Base-by-base conservation (phyloP, 2,113 vertebrate genomes). In the Apeltes quadracus region DNA sequence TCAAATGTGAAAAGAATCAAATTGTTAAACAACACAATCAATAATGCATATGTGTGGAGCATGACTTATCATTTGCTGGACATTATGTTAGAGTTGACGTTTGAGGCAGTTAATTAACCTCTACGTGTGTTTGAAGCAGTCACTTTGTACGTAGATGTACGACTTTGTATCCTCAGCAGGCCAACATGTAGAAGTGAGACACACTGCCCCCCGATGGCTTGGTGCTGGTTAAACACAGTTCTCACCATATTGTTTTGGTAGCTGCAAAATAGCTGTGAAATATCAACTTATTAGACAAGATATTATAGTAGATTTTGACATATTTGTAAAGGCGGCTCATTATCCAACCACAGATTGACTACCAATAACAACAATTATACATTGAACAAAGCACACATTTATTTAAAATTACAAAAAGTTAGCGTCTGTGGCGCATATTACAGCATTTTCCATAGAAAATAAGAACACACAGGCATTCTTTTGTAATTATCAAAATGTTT, bases 381-480 rank as follows among this genome's bases (percentile, higher is more conserved):
- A 38, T 7, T 2, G 9, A 46, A 11, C 4, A 51, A 32, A 43
- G 41, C 9, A 18, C 39, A 14, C 15, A 61, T 74, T 25, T 15
- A 57, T 63, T 55, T 68, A 22, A 69, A 29, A 64, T 61, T 58
- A 54, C 76, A 32, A 67, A 71, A 78, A 75, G 51, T 85, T 51
- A 66, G 25, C 2, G 62, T 64, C 11, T 65, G 58, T 27, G 55
- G 29, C n/a, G 38, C 36, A 70, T 44, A 29, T 59, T 39, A 77
- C 38, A 82, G 39, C n/a, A 63, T 23, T 76, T 72, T 66, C 27
- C 66, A 68, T 85, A 87, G 51, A 85, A 90, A 87, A 86, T 23
- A n/a, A 82, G 20, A 83, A 73, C n/a, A 77, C 36, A 66, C 38
- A 61, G 44, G 63, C 59, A 48, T 70, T 39, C 23, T 73, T 70